Conservation (phyloP, 2,797 vertebrate genomes). For the Anabas testudineus region DNA sequence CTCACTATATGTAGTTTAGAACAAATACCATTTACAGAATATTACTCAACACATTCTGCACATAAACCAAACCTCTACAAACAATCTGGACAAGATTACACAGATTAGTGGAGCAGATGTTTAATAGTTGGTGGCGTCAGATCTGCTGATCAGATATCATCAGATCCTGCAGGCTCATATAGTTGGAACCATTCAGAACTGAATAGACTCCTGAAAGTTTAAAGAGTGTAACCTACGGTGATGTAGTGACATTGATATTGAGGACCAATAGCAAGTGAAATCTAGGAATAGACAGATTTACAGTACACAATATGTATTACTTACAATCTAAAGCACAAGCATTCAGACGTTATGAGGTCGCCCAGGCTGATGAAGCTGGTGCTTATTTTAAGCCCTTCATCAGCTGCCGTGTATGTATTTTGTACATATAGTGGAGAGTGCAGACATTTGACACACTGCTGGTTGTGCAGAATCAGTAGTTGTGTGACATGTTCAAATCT, state of each 20-base stretch:
- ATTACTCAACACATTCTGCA: not conserved
- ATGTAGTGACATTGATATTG: too few relatives aligned
- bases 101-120: not conserved
- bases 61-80: slow-evolving; percentile 2
- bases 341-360: too few relatives aligned
- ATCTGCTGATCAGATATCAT: too few relatives aligned
- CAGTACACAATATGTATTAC: too few relatives aligned
- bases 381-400: not conserved
- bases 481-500: too few relatives aligned
- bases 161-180: too few relatives aligned
- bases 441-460: slow-evolving; percentile 13
- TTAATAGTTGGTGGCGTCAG: not conserved
- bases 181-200: too few relatives aligned
- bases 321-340: too few relatives aligned
- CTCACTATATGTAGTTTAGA: slow-evolving; percentile 6
- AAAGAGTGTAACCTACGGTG: too few relatives aligned
- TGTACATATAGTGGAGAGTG: not conserved
- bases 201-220: too few relatives aligned
- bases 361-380: not conserved
- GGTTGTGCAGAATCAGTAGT: slow-evolving; percentile 19
- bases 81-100: not conserved
- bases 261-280: too few relatives aligned
- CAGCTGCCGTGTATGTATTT: not conserved
- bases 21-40: not conserved
- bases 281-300: not conserved